Evolutionary conservation across 1,140 invertebrate species (phyloP), one percentile per base, ranked within the genome.

Genomic region (Drosophila rufa): DNA sequence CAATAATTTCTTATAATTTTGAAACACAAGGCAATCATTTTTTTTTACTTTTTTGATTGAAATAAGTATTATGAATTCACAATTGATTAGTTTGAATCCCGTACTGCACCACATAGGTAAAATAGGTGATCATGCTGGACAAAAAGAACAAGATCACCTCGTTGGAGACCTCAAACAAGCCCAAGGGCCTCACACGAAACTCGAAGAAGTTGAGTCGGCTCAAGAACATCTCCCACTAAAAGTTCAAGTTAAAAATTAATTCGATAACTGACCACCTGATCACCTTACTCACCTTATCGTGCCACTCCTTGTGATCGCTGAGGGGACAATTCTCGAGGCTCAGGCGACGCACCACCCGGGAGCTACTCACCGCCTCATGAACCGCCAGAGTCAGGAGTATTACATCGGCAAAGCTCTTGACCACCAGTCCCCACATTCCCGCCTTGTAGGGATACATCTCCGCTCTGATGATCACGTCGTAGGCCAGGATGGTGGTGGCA

Each of bases 161-260:
- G 38, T 89, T 90, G 12, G 81, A 82, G 22, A 89, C 73, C 15
- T 89, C 85, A 30, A 89, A 89, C 1, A 89, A 40, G 3, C 85
- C 85, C 66, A 89, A 50, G 0, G 81, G 85, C 9, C 61, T 55
- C 0, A 89, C 85, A 1, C 79, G 85, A 50, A 89, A 85, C 45
- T 89, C 85, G 2, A 64, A 74, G 1, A 79, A 64, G 25, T 76
- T 82, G 2, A 90, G 43, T 5, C 85, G 85, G 25, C 64, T 56
- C n/a, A 89, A 25, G 22, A 89, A 89, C 59, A 82, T 81, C 45
- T 90, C 85, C 85, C 89, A 66, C 85, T 89, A 17, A 8, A 65
- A 76, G n/a, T 25, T 0, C 0, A 17, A 56, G 1, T n/a, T 0
- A 19, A 14, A 15, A 2, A n/a, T 22, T 19, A 19, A 36, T 5